Evolutionary conservation across 2,113 vertebrate genomes (phyloP).

Genomic region (human): DNA sequence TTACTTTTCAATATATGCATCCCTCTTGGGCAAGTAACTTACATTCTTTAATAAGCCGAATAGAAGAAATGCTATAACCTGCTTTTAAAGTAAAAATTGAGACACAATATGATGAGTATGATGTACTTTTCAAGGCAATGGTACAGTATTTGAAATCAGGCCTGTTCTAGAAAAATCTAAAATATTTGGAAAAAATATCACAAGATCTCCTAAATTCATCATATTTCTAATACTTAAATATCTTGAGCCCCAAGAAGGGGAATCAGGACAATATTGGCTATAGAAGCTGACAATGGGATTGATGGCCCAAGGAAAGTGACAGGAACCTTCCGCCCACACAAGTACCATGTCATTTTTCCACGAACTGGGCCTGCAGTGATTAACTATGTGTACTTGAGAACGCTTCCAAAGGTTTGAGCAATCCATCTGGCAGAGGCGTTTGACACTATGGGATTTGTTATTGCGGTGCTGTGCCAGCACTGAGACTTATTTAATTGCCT

Average conservation of each 20-base stretch:
- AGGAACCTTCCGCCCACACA: conserved; percentile 45
- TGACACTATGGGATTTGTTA: conserved; percentile 71
- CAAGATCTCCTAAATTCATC: not conserved
- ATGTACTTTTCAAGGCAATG: conserved; percentile 34
- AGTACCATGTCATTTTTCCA: conserved; percentile 78
- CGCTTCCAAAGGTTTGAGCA: conserved; percentile 83
- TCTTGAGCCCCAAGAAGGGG: not conserved
- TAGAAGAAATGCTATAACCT: not conserved
- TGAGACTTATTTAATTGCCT: conserved; percentile 74
- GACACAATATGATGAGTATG: conserved; percentile 10
- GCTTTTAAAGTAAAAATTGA: conserved; percentile 45
- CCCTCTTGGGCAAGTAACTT: not conserved
- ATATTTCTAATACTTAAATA: not conserved
- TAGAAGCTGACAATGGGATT: conserved; percentile 6
- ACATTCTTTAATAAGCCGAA: conserved; percentile 19
- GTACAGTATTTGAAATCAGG: not conserved
- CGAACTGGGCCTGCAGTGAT: conserved; percentile 72
- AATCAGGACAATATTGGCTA: not conserved
- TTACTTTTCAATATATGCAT: not conserved
- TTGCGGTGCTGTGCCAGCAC: conserved; percentile 55
- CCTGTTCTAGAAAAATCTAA: not conserved
- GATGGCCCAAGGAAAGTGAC: conserved; percentile 56
- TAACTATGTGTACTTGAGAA: conserved; percentile 71
- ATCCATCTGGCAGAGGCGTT: conserved; percentile 80
- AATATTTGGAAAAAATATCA: not conserved